Evolutionary conservation across 1,140 invertebrate species (phyloP).

Genomic region (Brachystomella parvula): DNA sequence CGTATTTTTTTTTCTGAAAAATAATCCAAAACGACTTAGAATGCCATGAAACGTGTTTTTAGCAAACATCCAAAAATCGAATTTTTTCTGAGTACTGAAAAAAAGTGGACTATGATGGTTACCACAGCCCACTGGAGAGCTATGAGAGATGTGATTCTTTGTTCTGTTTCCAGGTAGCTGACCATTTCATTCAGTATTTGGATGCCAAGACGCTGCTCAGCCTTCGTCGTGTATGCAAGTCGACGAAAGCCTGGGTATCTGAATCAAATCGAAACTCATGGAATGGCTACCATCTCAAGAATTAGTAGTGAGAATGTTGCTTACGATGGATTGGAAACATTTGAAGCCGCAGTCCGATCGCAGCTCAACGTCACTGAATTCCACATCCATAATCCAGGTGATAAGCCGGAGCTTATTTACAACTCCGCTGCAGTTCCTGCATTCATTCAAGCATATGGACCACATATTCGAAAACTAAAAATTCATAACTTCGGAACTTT

Average conservation of each 20-base stretch:
- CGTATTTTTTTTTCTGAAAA: no score
- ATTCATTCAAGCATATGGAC: neutral
- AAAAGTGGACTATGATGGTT: no score
- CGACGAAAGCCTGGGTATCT: neutral
- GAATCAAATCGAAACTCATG: neutral
- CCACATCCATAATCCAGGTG: neutral
- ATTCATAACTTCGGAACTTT: neutral
- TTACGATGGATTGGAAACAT: neutral
- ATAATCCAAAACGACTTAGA: no score
- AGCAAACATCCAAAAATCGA: no score
- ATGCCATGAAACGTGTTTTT: no score
- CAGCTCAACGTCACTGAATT: neutral
- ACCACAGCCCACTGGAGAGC: no score
- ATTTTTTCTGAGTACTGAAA: no score
- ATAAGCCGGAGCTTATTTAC: neutral
- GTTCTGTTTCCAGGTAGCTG: no score
- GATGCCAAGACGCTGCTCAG: neutral
- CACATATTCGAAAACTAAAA: neutral
- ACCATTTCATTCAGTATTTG: neutral
- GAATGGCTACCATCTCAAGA: neutral
- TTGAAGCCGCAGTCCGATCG: neutral
- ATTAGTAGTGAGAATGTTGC: neutral
- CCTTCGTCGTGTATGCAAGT: neutral
- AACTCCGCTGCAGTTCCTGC: neutral
- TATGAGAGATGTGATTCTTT: no score